Evolutionary conservation across 2,113 vertebrate genomes (phyloP).

Genomic region (Seriola quinqueradiata): DNA sequence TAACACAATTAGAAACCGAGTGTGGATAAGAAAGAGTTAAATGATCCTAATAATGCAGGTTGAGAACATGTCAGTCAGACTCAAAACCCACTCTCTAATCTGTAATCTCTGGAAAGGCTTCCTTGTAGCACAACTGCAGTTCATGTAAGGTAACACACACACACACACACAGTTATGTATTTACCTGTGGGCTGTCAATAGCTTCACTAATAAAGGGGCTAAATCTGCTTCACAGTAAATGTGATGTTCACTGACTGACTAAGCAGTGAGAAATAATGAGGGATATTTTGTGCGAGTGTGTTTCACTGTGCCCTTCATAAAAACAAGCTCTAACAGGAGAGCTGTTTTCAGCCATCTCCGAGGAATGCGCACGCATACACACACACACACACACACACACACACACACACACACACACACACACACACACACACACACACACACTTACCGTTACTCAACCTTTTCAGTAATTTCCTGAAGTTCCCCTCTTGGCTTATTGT

Average conservation of each 20-base stretch:
- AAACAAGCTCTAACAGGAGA: slow-evolving; percentile 63
- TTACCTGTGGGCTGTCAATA: background rate
- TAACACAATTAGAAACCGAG: too few relatives aligned
- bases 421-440: slow-evolving; percentile 1
- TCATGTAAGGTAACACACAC: background rate
- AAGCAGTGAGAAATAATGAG: slow-evolving; percentile 16
- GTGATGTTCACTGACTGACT: background rate
- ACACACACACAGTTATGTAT: background rate
- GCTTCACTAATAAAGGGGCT: background rate
- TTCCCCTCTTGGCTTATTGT: background rate
- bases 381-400: background rate
- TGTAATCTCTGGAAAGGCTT: background rate
- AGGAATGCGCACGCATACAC: slow-evolving; percentile 39
- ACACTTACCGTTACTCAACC: slow-evolving; percentile 11
- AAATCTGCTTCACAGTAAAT: background rate
- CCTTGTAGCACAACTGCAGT: background rate
- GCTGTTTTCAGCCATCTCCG: slow-evolving; percentile 5
- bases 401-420: background rate
- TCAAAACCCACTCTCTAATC: background rate
- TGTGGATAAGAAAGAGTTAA: too few relatives aligned
- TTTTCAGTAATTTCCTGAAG: background rate
- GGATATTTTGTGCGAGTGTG: background rate
- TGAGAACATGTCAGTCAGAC: background rate
- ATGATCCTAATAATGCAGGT: too few relatives aligned
- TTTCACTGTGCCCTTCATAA: slow-evolving; percentile 24